phyloP scores from a whole-genome alignment of 2,113 vertebrate genomes.

The Dendrocopos noguchii region DNA sequence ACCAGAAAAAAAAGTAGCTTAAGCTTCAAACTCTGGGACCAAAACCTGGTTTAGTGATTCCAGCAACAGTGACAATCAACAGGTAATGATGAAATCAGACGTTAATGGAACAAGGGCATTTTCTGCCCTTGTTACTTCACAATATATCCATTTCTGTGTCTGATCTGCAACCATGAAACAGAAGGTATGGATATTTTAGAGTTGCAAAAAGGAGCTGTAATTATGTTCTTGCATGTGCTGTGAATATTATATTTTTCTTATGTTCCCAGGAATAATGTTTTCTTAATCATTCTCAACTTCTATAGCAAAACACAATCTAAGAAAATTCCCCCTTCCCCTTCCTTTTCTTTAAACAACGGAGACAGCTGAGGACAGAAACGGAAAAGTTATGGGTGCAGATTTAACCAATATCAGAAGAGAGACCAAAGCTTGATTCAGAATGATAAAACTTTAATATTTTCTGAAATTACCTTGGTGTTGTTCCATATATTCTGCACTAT shows the following conservation, averaged over 20 bases:
- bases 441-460: background rate
- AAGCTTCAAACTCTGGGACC: background rate
- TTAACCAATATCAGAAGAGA: background rate
- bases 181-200: conserved; percentile 34
- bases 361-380: background rate
- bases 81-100: background rate
- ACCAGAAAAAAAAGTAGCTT: background rate
- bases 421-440: background rate
- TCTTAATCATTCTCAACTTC: conserved; percentile 9
- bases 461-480: background rate
- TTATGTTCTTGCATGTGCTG: conserved; percentile 33
- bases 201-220: conserved; percentile 34
- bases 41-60: background rate
- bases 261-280: conserved; percentile 34
- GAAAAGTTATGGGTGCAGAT: background rate
- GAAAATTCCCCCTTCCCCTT: background rate
- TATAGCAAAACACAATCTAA: conserved; percentile 18
- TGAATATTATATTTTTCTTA: conserved; percentile 14
- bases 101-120: background rate
- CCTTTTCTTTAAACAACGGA: background rate
- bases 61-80: background rate
- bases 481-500: background rate
- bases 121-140: background rate
- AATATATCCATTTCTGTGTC: background rate
- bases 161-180: background rate